Base-by-base conservation (phyloP, 2,797 vertebrate genomes). In the Telmatherina bonti region DNA sequence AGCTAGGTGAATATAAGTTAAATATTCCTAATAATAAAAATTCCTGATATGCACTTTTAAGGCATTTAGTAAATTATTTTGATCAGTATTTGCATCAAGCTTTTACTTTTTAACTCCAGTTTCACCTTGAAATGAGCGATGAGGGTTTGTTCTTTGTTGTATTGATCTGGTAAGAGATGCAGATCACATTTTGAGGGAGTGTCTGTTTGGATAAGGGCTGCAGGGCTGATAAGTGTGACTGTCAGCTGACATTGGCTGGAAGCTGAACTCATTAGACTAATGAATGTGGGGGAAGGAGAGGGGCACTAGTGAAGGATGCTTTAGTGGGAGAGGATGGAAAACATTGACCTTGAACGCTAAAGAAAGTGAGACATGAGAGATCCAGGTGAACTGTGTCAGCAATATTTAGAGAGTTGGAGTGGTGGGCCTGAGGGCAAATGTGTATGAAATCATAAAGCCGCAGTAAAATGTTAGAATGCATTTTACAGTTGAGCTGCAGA, bases 241-340 rank as follows among this genome's bases (percentile, higher is more conserved):
- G 87, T 79, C 76, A 16, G 70, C 84, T 85, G 89, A 89, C 89
- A 86, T 76, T 88, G 88, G 79, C 70, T 76, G 56, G 74, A 52
- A 79, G 82, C 71, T 80, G 76, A 89, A 74, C 82, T 92, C 90
- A 93, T 94, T 93, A 93, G 70, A 76, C 69, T 83, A 90, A 78
- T 91, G 92, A 92, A 90, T 68, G 49, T 56, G 54, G 29, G 27
- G 41, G 53, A 33, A 30, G 51, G 18, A 12, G 22, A 31, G 33
- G 38, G 20, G 31, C 30, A 35, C 57, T 18, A 70, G 49, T 81
- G 69, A 85, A 76, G 18, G 43, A 77, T 55, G 68, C 63, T 73
- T 73, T 69, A 31, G 29, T 65, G 67, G 66, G 70, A 69, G 62
- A 79, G 74, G 87, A 70, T 61, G 53, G 82, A 80, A 69, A 74